Evolutionary conservation across 1,140 invertebrate species (phyloP), one percentile per base, ranked within the genome.

Genomic region (Neodiprion lecontei): DNA sequence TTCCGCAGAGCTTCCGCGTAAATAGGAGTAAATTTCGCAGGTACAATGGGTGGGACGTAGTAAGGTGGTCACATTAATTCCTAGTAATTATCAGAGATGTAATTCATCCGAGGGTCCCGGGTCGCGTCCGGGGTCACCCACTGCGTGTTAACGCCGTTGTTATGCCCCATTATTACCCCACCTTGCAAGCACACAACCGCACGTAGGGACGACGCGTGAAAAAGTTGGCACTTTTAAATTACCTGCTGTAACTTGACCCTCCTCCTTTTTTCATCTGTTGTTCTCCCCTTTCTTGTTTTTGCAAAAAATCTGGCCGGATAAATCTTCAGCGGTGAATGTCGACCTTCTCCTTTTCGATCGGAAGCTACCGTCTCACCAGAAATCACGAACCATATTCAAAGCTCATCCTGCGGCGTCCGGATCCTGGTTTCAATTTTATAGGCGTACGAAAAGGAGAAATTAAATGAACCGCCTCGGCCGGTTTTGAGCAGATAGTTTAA

Each of bases 61-160:
- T 83, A 81, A 83, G 82, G 83, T 79, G 79, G 70, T 80, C 73
- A 80, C 85, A 88, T 88, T 88, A 86, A 88, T 88, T 87, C 86
- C 84, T 86, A 84, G 86, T 86, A 87, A 88, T 88, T 87, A 88
- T 87, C 86, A 86, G 84, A 86, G 80, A 82, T 82, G 85, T 88
- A 85, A 86, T 85, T 88, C 84, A 88, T 79, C 74, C 78, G 75
- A 86, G 83, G 85, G 84, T 85, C 82, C 79, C 77, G 80, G 85
- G 84, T 87, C 81, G 81, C 81, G 82, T 86, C 84, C 86, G 82
- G 82, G 84, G 81, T 86, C 82, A 84, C 76, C 79, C 82, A 82
- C 80, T 81, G 79, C 84, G 82, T 87, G 86, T 88, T 88, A 88
- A 88, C 85, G 84, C 85, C 84, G 85, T 86, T 88, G 87, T 88